phyloP scores from a whole-genome alignment of 1,140 invertebrate species.

The Branchinecta lynchi region DNA sequence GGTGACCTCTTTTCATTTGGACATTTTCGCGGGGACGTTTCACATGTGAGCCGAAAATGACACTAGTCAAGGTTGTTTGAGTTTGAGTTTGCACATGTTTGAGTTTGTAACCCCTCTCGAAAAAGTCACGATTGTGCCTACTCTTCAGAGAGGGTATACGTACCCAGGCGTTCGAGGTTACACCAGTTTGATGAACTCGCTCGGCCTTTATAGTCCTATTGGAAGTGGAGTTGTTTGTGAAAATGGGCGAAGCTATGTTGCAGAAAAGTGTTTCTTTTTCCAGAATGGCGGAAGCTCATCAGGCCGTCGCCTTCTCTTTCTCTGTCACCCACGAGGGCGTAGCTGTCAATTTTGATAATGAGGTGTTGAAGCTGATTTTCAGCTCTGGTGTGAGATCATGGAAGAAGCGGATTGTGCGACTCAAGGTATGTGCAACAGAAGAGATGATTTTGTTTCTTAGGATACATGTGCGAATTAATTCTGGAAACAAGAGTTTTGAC shows the following conservation, averaged over 20 bases:
- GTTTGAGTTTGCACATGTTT: too few species aligned
- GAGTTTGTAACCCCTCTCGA: too few species aligned
- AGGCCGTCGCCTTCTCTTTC: slow-evolving; percentile 94
- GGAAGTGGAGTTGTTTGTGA: not conserved
- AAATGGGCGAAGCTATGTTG: not conserved
- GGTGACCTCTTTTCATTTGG: too few species aligned
- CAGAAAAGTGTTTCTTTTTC: not conserved
- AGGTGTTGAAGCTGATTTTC: slow-evolving; percentile 71
- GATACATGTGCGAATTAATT: not conserved
- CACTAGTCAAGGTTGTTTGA: too few species aligned
- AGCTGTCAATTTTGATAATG: slow-evolving; percentile 89
- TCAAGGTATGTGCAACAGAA: slow-evolving; percentile 46
- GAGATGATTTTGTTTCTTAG: too few species aligned
- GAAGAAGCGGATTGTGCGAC: slow-evolving; percentile 74
- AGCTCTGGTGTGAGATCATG: slow-evolving; percentile 80
- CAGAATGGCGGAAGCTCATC: slow-evolving; percentile 92
- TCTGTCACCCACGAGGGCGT: slow-evolving; percentile 93
- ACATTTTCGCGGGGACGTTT: too few species aligned
- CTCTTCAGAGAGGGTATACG: too few species aligned
- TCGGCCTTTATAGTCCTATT: not conserved
- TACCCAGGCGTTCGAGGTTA: too few species aligned
- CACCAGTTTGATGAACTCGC: too few species aligned
- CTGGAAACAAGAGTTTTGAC: not conserved
- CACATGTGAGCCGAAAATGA: too few species aligned
- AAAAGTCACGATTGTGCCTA: too few species aligned